Evolutionary conservation across 2,888 invertebrate genomes (phyloP).

Genomic region (Erebia palarica): DNA sequence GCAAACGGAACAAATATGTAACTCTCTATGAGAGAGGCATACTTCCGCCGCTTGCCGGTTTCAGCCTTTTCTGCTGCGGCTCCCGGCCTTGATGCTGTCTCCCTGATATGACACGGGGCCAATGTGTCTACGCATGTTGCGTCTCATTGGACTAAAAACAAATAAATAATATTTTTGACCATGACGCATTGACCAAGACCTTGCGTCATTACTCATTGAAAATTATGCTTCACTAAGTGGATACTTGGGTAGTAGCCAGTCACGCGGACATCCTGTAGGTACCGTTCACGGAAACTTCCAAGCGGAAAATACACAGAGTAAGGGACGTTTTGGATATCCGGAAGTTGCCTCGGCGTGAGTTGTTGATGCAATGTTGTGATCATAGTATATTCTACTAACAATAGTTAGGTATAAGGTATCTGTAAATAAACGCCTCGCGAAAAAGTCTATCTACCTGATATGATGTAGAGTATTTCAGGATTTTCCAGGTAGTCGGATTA

Average conservation of each 20-base stretch:
- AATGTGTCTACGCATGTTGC: too few relatives aligned
- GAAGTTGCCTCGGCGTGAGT: constrained; percentile 25
- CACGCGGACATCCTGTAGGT: constrained; percentile 49
- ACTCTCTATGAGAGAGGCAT: too few relatives aligned
- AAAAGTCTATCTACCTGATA: too few relatives aligned
- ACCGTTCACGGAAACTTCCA: constrained; percentile 30
- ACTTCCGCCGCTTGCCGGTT: too few relatives aligned
- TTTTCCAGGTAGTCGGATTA: too few relatives aligned
- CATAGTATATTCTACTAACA: constrained; percentile 12
- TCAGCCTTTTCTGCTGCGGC: too few relatives aligned
- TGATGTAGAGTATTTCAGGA: too few relatives aligned
- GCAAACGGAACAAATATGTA: too few relatives aligned
- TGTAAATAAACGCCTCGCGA: background rate
- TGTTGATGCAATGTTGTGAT: constrained; percentile 30
- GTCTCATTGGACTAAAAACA: background rate
- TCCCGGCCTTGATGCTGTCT: too few relatives aligned
- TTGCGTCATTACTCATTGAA: constrained; percentile 75
- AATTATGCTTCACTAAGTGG: constrained; percentile 79
- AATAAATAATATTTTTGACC: background rate
- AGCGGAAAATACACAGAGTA: constrained; percentile 31
- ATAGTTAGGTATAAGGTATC: background rate
- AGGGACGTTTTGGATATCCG: constrained; percentile 33
- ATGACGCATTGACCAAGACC: constrained; percentile 65
- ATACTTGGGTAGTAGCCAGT: constrained; percentile 71
- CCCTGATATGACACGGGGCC: too few relatives aligned